A percentile compares a stretch with the other conserved stretches of the same genome.
Evolutionary conservation across 1,140 invertebrate genomes (phyloP).

Genomic region (Colletes gigas): DNA sequence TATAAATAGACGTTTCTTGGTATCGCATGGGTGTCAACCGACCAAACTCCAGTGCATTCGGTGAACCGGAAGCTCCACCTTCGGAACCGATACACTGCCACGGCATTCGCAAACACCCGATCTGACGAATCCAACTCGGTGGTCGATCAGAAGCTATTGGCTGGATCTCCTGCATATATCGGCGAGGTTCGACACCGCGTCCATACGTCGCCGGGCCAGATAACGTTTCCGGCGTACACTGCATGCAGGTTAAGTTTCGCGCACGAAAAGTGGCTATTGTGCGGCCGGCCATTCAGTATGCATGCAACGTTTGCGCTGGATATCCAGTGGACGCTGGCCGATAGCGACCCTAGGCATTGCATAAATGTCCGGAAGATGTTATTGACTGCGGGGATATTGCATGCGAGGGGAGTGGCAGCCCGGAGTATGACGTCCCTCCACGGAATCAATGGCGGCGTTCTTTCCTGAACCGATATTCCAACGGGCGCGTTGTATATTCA

Average conservation of each 20-base stretch:
- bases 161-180: neutral
- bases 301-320: conserved; percentile 42
- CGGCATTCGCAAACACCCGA: neutral
- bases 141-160: conserved; percentile 21
- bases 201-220: conserved; percentile 24
- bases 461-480: conserved; percentile 6
- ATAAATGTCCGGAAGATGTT: conserved; percentile 53
- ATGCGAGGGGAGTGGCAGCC: neutral
- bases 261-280: conserved; percentile 45
- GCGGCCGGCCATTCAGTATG: conserved; percentile 29
- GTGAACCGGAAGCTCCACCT: neutral
- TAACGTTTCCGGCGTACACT: conserved; percentile 33
- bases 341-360: conserved; percentile 42
- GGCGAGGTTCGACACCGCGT: neutral
- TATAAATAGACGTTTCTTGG: no score
- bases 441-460: conserved; percentile 10
- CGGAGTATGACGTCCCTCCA: neutral
- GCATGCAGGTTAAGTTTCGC: conserved; percentile 40
- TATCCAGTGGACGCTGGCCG: conserved; percentile 10
- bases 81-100: neutral
- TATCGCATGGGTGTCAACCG: neutral
- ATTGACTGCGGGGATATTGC: conserved; percentile 52
- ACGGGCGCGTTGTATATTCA: neutral
- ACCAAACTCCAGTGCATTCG: neutral
- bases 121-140: neutral